phyloP scores from a whole-genome alignment of 2,113 vertebrate species.

The Cyprinus carpio region DNA sequence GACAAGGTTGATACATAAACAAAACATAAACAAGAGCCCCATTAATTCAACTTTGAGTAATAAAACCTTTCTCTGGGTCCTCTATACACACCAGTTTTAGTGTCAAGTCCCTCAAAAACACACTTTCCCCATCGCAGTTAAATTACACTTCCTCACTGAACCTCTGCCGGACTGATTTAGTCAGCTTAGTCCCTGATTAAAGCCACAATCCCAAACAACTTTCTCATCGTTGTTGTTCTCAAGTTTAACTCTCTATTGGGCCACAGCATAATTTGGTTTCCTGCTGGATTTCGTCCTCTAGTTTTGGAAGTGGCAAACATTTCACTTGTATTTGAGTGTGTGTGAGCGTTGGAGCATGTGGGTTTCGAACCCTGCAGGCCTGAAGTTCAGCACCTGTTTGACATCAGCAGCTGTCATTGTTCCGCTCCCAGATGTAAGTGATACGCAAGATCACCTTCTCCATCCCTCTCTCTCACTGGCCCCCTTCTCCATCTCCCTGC shows the following conservation, averaged over 20 bases:
- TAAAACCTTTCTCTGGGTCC: background rate
- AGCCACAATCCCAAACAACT: slow-evolving; percentile 14
- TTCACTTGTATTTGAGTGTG: background rate
- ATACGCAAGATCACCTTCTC: slow-evolving; percentile 51
- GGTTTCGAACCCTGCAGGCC: slow-evolving; percentile 44
- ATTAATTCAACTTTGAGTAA: background rate
- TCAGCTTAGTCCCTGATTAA: slow-evolving; percentile 28
- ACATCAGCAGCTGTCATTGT: slow-evolving; percentile 60
- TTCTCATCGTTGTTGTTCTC: slow-evolving; percentile 17
- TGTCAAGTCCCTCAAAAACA: background rate
- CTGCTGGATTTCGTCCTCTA: background rate
- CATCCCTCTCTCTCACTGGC: slow-evolving; percentile 10
- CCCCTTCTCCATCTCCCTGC: slow-evolving; percentile 6
- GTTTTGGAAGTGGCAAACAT: background rate
- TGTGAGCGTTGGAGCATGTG: background rate
- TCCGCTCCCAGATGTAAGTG: slow-evolving; percentile 56
- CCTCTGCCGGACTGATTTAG: background rate
- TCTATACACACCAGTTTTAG: background rate
- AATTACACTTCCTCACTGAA: slow-evolving; percentile 1
- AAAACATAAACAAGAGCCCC: background rate
- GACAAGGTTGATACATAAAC: background rate
- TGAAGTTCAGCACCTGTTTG: slow-evolving; percentile 62
- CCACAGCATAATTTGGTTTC: background rate
- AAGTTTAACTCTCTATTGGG: slow-evolving; percentile 1
- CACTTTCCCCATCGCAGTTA: background rate